These are phyloP conservation scores for Eupleurogrammus muticus DNA, from an alignment of 2,797 vertebrate species.

Conservation along the genomic window DNA sequence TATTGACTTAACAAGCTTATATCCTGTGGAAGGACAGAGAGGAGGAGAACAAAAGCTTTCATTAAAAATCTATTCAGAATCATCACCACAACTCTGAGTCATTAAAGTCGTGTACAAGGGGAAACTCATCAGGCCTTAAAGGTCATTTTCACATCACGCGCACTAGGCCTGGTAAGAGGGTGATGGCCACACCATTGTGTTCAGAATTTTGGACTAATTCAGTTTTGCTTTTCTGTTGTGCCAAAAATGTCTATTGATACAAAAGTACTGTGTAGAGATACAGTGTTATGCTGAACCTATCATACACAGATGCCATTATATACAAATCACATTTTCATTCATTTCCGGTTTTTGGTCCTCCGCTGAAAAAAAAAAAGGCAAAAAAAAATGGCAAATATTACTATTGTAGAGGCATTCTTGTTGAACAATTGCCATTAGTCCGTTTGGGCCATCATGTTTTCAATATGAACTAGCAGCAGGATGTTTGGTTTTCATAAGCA, in stretches of 20 bases:
- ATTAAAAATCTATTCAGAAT: conserved; percentile 26
- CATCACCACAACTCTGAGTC: conserved; percentile 15
- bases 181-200: neutral
- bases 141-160: neutral
- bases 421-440: too few species aligned
- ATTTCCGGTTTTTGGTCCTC: too few species aligned
- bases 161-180: neutral
- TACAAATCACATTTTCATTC: too few species aligned
- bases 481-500: too few species aligned
- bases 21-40: conserved; percentile 1
- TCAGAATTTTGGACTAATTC: neutral
- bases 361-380: too few species aligned
- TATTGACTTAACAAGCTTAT: conserved; percentile 2
- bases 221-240: neutral
- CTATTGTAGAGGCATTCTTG: too few species aligned
- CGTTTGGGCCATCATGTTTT: too few species aligned
- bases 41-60: conserved; percentile 20
- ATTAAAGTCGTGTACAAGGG: conserved; percentile 12
- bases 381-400: too few species aligned
- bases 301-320: too few species aligned
- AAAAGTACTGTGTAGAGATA: too few species aligned
- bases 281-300: too few species aligned
- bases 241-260: neutral
- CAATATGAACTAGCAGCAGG: too few species aligned
- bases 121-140: conserved; percentile 15